Evolutionary conservation across 2,888 invertebrate genomes (phyloP).

Genomic region (Tortrix viridana): DNA sequence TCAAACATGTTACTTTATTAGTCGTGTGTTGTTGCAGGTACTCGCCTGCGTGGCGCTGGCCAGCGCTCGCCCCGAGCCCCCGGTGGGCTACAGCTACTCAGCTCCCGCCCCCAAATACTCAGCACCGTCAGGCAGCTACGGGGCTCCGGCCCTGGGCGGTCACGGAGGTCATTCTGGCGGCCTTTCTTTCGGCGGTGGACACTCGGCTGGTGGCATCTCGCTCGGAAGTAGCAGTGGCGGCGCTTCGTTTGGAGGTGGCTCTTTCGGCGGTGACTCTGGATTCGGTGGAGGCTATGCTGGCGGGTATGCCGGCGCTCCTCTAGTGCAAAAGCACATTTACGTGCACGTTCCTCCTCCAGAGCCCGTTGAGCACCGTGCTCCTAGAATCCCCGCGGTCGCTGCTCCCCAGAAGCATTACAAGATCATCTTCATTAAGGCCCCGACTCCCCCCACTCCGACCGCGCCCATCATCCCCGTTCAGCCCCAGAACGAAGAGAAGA

Average conservation of each 20-base stretch:
- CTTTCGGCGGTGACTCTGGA: constrained; percentile 66
- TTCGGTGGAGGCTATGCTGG: constrained; percentile 73
- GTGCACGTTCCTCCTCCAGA: constrained; percentile 96
- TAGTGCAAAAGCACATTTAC: constrained; percentile 94
- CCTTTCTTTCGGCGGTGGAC: constrained; percentile 44
- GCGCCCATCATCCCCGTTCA: constrained; percentile 92
- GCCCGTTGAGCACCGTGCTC: constrained; percentile 88
- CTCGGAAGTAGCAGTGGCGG: constrained; percentile 46
- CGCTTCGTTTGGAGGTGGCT: constrained; percentile 46
- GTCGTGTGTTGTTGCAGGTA: constrained; percentile 63
- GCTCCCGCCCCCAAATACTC: constrained; percentile 63
- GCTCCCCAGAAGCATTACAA: constrained; percentile 95
- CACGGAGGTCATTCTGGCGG: constrained; percentile 53
- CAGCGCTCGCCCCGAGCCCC: constrained; percentile 79
- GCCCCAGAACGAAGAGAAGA: constrained; percentile 94
- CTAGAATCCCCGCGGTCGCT: constrained; percentile 86
- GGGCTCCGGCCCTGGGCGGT: constrained; percentile 53
- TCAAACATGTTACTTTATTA: constrained; percentile 5
- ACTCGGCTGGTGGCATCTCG: constrained; percentile 40
- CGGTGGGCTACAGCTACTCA: constrained; percentile 79
- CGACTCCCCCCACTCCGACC: constrained; percentile 91
- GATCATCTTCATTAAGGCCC: constrained; percentile 96
- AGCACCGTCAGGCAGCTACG: constrained; percentile 60
- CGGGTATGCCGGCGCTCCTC: constrained; percentile 82
- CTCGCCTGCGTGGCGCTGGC: constrained; percentile 79